Evolutionary conservation across 2,888 invertebrate genomes (phyloP), one percentile per base, ranked within the genome.

Genomic region (Caenorhabditis sp.): DNA sequence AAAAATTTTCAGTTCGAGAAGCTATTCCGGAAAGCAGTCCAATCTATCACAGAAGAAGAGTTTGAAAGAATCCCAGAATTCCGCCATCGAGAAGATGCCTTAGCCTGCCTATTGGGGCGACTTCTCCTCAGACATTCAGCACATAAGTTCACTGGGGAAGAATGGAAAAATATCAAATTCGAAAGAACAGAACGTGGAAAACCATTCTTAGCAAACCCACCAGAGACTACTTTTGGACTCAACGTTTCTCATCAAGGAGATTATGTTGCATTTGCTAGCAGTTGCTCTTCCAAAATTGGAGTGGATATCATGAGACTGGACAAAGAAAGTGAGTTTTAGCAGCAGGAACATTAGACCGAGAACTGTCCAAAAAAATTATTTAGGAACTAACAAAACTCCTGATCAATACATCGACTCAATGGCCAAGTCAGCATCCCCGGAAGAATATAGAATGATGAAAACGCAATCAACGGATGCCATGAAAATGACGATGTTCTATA

Each of bases 191-290:
- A 86, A 20, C 65, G 80, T 10, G 88, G 88, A 58, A 87, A 87
- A 71, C 87, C 87, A 12, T 87, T 74, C 65, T 56, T 87, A 21
- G 75, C 68, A 3, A 67, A 50, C 12, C 87, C 87, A n/a, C 67
- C 77, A 1, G 67, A 72, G 10, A 74, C 78, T 38, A 75, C 70
- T 10, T 83, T 87, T 65, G 85, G 86, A 5, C 58, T 87, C 61
- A 87, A 87, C 69, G 80, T 86, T 38, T 83, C 87, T 1, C 87
- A 87, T 76, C 87, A 88, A 77, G 87, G 87, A 17, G 87, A 87
- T 54, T 87, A 83, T 70, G 86, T 88, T 1, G 85, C 82, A 0
- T 84, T 87, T 70, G 86, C 85, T 0, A 84, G 82, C 59, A 85
- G 85, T 59, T 87, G 87, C 66, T 73, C 79, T 8, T 59, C 72